These are phyloP conservation scores for Pituophis catenifer DNA, from an alignment of 2,113 vertebrate species.

Conservation along the genomic window DNA sequence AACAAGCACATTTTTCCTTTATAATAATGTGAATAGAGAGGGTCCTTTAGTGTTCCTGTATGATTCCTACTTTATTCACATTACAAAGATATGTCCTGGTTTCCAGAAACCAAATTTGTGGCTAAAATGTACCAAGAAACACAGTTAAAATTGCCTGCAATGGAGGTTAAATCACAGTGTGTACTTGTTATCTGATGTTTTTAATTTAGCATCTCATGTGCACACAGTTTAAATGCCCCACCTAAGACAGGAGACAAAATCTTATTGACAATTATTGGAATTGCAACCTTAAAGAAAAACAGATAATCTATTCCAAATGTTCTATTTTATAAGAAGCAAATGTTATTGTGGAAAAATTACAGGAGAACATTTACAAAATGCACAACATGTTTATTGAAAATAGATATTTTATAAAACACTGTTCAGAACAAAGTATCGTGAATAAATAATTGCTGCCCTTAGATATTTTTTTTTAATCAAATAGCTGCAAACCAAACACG, in stretches of 20 bases:
- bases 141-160: background rate
- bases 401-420: slow-evolving; percentile 62
- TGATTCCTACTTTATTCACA: no score
- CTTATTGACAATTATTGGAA: background rate
- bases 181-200: background rate
- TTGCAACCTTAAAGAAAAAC: background rate
- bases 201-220: background rate
- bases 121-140: background rate
- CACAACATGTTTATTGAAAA: slow-evolving; percentile 74
- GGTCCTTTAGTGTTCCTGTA: no score
- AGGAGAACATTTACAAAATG: slow-evolving; percentile 38
- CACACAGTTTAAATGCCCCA: background rate
- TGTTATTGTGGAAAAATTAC: background rate
- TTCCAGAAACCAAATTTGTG: background rate
- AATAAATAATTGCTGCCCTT: slow-evolving; percentile 68
- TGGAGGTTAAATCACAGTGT: background rate
- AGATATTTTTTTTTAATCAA: slow-evolving; percentile 55
- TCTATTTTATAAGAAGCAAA: slow-evolving; percentile 38
- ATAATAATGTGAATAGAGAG: no score
- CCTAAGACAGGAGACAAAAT: background rate
- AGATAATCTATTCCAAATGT: background rate
- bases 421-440: slow-evolving; percentile 65
- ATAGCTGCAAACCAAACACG: slow-evolving; percentile 65
- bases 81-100: background rate
- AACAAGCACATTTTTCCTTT: no score